Evolutionary conservation across 2,797 vertebrate species (phyloP).

Genomic region (Borostomias antarcticus): DNA sequence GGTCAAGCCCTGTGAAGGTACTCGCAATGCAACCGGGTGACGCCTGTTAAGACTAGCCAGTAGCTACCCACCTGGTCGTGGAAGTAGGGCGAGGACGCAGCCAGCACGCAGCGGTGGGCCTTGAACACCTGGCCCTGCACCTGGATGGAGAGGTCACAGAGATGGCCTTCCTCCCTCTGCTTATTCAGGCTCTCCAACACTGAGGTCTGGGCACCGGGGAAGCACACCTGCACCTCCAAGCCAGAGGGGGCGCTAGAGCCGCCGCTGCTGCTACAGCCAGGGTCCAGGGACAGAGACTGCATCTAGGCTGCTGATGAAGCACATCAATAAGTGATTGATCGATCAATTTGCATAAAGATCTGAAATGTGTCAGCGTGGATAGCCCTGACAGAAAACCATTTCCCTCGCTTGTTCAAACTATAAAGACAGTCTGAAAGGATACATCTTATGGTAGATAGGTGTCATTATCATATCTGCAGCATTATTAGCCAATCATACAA

Average conservation of each 20-base stretch:
- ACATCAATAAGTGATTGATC: neutral
- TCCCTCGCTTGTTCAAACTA: too few relatives aligned
- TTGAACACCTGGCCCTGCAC: constrained; percentile 91
- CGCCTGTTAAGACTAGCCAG: neutral
- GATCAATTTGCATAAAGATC: neutral
- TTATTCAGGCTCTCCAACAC: constrained; percentile 89
- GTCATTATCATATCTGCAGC: too few relatives aligned
- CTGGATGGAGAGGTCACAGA: constrained; percentile 93
- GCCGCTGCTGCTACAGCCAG: constrained; percentile 62
- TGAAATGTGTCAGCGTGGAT: neutral
- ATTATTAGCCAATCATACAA: too few relatives aligned
- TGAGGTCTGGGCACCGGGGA: constrained; percentile 83
- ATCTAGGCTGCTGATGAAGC: constrained; percentile 46
- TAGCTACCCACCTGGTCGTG: constrained; percentile 82
- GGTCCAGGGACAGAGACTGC: constrained; percentile 69
- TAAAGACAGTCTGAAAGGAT: too few relatives aligned
- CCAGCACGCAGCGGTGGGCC: constrained; percentile 91
- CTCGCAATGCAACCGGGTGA: constrained; percentile 30
- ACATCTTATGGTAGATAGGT: too few relatives aligned
- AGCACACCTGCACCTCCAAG: constrained; percentile 84
- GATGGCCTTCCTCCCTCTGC: constrained; percentile 86
- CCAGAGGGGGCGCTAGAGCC: constrained; percentile 49
- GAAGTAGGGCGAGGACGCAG: constrained; percentile 92
- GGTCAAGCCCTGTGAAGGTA: too few relatives aligned
- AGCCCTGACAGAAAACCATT: too few relatives aligned